Base-by-base conservation (phyloP, 2,113 vertebrate genomes). In the Eurypyga helias region DNA sequence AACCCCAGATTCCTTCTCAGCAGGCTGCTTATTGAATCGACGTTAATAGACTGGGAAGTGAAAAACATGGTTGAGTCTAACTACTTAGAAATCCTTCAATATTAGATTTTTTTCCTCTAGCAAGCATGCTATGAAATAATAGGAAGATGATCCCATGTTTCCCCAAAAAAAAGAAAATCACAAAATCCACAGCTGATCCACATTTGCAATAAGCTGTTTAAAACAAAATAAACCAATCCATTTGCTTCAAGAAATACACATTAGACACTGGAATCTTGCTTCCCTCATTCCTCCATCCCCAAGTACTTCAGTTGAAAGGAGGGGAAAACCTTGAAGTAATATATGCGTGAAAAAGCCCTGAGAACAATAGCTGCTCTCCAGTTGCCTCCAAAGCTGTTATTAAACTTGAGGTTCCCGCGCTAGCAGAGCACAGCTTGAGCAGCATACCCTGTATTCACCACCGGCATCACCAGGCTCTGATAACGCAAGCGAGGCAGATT, bases 131-230 rank as follows among this genome's bases (percentile, higher is more conserved):
- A 45, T 26, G 29, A 76, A 94, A 87, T 17, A 94, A 87, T 17
- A 61, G 48, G 49, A 61, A 89, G 61, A 91, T 45, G 41, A 93
- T 58, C 62, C 41, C 28, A 34, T 2, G 0, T 64, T 95, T 92
- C 78, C 7, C 79, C 58, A 91, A 92, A 77, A 48, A n/a, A 43
- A 62, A 43, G 84, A 24, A 45, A 33, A 82, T 62, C 60, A 38
- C 76, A 78, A 86, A 88, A 87, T 26, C 65, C 92, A 93, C 97
- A 97, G 92, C 92, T 97, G 95, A 57, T 95, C 65, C 57, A 28
- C 60, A 95, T 95, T 94, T 95, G 48, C 57, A 94, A 34, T 36
- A 90, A 93, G 69, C 61, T 61, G n/a, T 92, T 87, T 89, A 52
- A 91, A 93, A 91, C 65, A 95, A 96, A 97, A 84, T 14, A 92